phyloP scores from a whole-genome alignment of 2,888 invertebrate genomes.

The Boloria euphrosyne region DNA sequence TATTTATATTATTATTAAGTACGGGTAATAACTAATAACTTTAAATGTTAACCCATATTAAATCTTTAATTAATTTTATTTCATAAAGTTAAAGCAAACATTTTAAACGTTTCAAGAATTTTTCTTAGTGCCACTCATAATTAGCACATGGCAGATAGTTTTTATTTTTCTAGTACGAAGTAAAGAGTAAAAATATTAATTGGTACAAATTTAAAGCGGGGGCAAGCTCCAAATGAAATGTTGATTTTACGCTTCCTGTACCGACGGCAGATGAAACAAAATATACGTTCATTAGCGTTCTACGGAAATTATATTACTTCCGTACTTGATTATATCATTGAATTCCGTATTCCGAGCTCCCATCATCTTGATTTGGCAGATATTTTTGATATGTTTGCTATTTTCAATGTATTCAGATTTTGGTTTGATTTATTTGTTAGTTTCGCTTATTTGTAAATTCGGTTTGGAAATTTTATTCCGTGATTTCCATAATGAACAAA shows the following conservation, averaged over 20 bases:
- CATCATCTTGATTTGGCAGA: conserved; percentile 25
- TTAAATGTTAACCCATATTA: background rate
- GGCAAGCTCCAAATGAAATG: conserved; percentile 63
- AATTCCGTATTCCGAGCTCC: conserved; percentile 14
- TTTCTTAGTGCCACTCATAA: conserved; percentile 36
- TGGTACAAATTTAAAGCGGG: conserved; percentile 63
- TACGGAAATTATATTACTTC: conserved; percentile 73
- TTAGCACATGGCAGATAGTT: conserved; percentile 46
- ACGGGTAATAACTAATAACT: background rate
- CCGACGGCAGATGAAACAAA: conserved; percentile 74
- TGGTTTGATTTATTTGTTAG: background rate
- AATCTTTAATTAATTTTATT: background rate
- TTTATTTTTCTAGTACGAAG: conserved; percentile 41
- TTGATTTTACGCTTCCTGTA: conserved; percentile 60
- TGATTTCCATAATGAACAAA: background rate
- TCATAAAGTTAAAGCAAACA: conserved; percentile 5
- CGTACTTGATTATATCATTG: conserved; percentile 65
- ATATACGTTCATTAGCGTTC: conserved; percentile 78
- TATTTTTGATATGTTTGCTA: conserved; percentile 16
- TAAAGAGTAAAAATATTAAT: conserved; percentile 62
- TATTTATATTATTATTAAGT: background rate
- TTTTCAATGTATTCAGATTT: conserved; percentile 8
- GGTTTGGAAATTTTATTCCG: background rate
- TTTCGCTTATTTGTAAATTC: background rate
- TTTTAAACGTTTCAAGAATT: conserved; percentile 13